phyloP scores from a whole-genome alignment of 2,113 vertebrate species.

The Seriola quinqueradiata region DNA sequence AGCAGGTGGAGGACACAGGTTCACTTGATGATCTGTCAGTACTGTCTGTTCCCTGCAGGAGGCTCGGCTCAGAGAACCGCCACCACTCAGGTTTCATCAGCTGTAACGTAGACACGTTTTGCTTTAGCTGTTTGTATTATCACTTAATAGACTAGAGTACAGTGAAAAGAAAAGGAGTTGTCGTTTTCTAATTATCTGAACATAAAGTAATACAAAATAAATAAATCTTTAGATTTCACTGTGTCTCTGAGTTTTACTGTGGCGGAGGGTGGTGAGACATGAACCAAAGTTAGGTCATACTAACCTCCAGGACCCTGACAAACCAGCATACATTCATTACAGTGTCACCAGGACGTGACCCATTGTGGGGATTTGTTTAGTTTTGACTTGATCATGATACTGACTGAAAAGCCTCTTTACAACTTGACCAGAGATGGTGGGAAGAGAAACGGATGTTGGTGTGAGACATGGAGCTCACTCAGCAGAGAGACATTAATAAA shows the following conservation, averaged over 20 bases:
- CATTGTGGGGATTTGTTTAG: no score
- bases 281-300: no score
- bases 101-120: slow-evolving; percentile 63
- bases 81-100: slow-evolving; percentile 36
- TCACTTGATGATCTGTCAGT: slow-evolving; percentile 23
- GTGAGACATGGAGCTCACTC: no score
- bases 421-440: no score
- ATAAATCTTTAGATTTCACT: slow-evolving; percentile 69
- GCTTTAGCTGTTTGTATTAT: slow-evolving; percentile 72
- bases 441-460: no score
- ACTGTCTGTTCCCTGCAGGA: slow-evolving; percentile 31
- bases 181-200: slow-evolving; percentile 72
- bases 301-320: no score
- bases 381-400: no score
- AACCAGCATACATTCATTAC: no score
- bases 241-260: slow-evolving; percentile 36
- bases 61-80: slow-evolving; percentile 38
- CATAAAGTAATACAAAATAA: slow-evolving; percentile 74
- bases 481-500: no score
- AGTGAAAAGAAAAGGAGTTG: slow-evolving; percentile 60
- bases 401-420: no score
- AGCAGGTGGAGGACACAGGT: neutral
- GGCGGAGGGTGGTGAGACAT: no score
- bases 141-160: slow-evolving; percentile 70
- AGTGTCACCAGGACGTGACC: no score